Evolutionary conservation across 2,888 invertebrate species (phyloP).

Genomic region (Drosophila parthenogenetica): DNA sequence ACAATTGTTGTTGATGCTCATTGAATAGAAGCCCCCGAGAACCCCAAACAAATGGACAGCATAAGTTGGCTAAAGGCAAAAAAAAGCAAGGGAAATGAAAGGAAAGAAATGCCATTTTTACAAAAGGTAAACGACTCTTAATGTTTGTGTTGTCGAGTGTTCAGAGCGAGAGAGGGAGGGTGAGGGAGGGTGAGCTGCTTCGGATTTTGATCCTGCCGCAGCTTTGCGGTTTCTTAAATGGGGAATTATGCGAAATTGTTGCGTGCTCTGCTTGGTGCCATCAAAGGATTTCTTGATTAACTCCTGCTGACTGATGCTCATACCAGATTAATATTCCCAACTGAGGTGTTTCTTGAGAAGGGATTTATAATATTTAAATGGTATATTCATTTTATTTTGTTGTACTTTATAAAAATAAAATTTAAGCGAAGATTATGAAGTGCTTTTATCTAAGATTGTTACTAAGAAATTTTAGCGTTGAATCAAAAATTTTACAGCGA

Average conservation of each 20-base stretch:
- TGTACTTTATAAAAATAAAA: no score
- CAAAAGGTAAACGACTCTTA: constrained; percentile 17
- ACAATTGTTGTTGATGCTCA: constrained; percentile 58
- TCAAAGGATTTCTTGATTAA: constrained; percentile 24
- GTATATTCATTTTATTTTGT: not conserved
- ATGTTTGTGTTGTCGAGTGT: constrained; percentile 13
- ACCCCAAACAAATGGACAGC: not conserved
- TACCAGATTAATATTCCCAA: not conserved
- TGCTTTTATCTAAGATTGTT: no score
- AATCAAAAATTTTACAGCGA: no score
- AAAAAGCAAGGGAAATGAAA: not conserved
- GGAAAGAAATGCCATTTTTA: constrained; percentile 23
- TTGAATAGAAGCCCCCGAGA: constrained; percentile 36
- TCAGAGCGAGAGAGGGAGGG: not conserved
- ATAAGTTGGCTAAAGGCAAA: not conserved
- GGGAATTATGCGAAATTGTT: constrained; percentile 21
- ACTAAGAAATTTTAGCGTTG: no score
- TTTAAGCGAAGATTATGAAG: no score
- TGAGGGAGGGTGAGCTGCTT: not conserved
- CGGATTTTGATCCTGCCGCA: constrained; percentile 24
- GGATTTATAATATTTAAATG: constrained; percentile 5
- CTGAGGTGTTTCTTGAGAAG: not conserved
- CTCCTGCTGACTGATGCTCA: constrained; percentile 21
- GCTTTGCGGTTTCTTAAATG: constrained; percentile 17
- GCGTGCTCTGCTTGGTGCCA: constrained; percentile 5